Base-by-base conservation (phyloP, 2,797 vertebrate genomes). In the Tadarida brasiliensis region DNA sequence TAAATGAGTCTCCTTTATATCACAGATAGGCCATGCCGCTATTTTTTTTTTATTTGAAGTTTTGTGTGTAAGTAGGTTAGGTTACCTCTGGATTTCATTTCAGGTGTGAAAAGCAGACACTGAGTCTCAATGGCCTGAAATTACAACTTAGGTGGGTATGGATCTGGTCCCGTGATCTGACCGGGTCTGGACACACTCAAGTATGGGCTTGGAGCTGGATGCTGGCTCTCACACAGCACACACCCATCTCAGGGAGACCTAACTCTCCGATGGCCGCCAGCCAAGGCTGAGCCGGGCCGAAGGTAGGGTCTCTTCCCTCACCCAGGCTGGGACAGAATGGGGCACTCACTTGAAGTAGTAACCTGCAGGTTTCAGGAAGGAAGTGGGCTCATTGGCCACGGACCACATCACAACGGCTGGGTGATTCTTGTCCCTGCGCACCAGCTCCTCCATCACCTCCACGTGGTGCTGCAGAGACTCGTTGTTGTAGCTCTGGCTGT, bases 361-460 rank as follows among this genome's bases (percentile, higher is more conserved):
- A 30, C 94, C 99, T 0, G 99, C 99, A 1, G 98, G 98, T 9
- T 97, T 82, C 98, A 99, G 98, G 96, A 98, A 98, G 0, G 99
- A 98, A 0, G 99, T 98, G 0, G 99, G 99, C 97, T 99, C 99
- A 1, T 99, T 99, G 97, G 99, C 99, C 73, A 99, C 99, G 0
- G 99, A 99, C 99, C 99, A 99, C 99, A 99, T 99, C 95, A 99
- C 99, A 9, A 99, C 99, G 0, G 99, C 99, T 0, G 99, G 99
- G 83, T 99, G 99, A 98, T 99, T 99, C 98, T 99, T 99, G 98
- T 99, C 99, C 88, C 99, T 98, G n/a, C 98, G 98, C 11, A 99
- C 98, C 49, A 99, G 98, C 98, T 99, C 99, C 70, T 99, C 99
- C 99, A 99, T 99, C 96, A 99, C 99, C 5, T 90, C 87, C 39